Evolutionary conservation across 2,113 vertebrate species (phyloP).

Genomic region (Paradoxurus hermaphroditus): DNA sequence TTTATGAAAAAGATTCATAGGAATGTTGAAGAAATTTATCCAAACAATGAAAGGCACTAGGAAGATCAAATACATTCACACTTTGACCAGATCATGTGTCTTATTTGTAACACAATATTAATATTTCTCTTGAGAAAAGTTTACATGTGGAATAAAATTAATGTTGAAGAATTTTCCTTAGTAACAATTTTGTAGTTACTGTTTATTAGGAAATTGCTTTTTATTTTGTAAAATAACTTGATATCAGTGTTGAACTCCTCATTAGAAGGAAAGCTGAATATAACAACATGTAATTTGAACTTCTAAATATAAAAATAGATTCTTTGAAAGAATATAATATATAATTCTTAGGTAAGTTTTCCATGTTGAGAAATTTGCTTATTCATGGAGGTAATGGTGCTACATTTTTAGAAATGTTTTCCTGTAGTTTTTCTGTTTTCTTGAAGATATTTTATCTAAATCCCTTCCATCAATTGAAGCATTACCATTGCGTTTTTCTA

Average conservation of each 20-base stretch:
- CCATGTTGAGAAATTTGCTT: slow-evolving; percentile 36
- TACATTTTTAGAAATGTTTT: slow-evolving; percentile 40
- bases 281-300: slow-evolving; percentile 19
- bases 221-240: slow-evolving; percentile 54
- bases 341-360: slow-evolving; percentile 30
- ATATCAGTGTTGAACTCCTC: slow-evolving; percentile 2
- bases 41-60: neutral
- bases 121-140: slow-evolving; percentile 8
- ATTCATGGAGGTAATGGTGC: slow-evolving; percentile 53
- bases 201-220: slow-evolving; percentile 44
- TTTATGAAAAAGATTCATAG: slow-evolving; percentile 40
- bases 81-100: neutral
- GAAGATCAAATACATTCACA: neutral
- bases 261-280: slow-evolving; percentile 28
- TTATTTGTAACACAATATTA: slow-evolving; percentile 33
- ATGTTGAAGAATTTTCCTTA: slow-evolving; percentile 39
- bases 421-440: neutral
- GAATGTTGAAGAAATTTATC: neutral
- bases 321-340: slow-evolving; percentile 35
- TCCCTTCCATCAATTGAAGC: neutral
- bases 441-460: slow-evolving; percentile 17
- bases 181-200: slow-evolving; percentile 30
- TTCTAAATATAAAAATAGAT: slow-evolving; percentile 16
- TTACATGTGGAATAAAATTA: slow-evolving; percentile 40
- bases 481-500: slow-evolving; percentile 36